Evolutionary conservation across 2,113 vertebrate genomes (phyloP).

Genomic region (Microcebus lehilahytsara): DNA sequence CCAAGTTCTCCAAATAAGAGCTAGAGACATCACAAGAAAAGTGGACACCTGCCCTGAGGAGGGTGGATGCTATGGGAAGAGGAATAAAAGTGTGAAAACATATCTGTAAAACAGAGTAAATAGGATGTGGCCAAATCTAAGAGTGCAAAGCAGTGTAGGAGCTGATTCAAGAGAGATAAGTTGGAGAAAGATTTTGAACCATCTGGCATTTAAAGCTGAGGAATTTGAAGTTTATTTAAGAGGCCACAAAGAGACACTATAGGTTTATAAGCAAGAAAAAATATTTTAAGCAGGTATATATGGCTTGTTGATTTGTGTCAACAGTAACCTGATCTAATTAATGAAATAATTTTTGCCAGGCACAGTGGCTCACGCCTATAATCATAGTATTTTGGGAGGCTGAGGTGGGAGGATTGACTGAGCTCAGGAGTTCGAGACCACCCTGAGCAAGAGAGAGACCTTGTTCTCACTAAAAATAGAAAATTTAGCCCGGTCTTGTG

Average conservation of each 20-base stretch:
- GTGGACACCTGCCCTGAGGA: background rate
- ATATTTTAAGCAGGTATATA: background rate
- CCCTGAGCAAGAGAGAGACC: no score
- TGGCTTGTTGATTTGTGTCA: background rate
- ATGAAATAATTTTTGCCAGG: background rate
- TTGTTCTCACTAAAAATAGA: no score
- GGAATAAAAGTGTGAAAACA: background rate
- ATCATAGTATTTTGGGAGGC: no score
- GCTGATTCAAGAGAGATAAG: background rate
- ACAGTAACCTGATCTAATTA: background rate
- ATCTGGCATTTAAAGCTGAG: background rate
- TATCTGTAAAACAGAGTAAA: background rate
- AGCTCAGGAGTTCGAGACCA: no score
- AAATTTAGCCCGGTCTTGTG: no score
- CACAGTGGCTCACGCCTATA: no score
- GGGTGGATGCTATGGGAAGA: background rate
- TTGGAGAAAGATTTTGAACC: background rate
- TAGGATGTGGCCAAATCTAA: background rate
- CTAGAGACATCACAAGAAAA: background rate
- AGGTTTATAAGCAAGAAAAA: background rate
- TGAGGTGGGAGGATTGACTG: no score
- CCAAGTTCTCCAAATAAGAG: background rate
- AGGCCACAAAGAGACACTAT: background rate
- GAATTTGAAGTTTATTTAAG: background rate
- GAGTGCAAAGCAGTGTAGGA: background rate